Evolutionary conservation across 2,888 invertebrate genomes (phyloP).

Genomic region (Brachyptera putata): DNA sequence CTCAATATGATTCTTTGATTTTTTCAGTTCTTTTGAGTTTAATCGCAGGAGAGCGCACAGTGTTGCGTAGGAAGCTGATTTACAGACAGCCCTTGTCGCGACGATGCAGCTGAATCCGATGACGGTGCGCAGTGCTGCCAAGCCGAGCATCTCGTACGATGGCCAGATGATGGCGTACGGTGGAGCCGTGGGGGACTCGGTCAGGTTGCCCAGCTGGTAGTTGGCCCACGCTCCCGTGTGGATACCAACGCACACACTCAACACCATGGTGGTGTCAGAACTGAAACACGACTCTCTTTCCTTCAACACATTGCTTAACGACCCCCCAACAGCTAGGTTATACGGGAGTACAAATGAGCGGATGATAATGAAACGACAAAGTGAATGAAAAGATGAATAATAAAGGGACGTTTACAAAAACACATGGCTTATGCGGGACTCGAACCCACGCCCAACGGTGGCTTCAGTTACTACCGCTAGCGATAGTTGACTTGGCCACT

Average conservation of each 20-base stretch:
- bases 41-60: constrained; percentile 65
- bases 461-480: too few relatives aligned
- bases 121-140: constrained; percentile 59
- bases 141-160: constrained; percentile 64
- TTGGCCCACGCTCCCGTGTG: constrained; percentile 79
- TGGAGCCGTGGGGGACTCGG: constrained; percentile 57
- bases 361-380: too few relatives aligned
- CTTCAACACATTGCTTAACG: too few relatives aligned
- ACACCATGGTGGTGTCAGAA: constrained; percentile 84
- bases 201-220: constrained; percentile 67
- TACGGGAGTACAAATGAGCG: too few relatives aligned
- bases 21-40: constrained; percentile 61
- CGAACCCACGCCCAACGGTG: too few relatives aligned
- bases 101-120: constrained; percentile 73
- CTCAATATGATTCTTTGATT: constrained; percentile 60
- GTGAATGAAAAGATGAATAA: too few relatives aligned
- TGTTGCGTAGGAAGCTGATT: constrained; percentile 63
- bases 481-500: too few relatives aligned
- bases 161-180: constrained; percentile 79
- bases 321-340: too few relatives aligned
- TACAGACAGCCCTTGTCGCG: constrained; percentile 62
- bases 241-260: constrained; percentile 76
- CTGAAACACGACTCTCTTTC: too few relatives aligned
- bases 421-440: too few relatives aligned
- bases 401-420: too few relatives aligned